phyloP scores from a whole-genome alignment of 2,113 vertebrate genomes.

The Orientallactaga bullata region DNA sequence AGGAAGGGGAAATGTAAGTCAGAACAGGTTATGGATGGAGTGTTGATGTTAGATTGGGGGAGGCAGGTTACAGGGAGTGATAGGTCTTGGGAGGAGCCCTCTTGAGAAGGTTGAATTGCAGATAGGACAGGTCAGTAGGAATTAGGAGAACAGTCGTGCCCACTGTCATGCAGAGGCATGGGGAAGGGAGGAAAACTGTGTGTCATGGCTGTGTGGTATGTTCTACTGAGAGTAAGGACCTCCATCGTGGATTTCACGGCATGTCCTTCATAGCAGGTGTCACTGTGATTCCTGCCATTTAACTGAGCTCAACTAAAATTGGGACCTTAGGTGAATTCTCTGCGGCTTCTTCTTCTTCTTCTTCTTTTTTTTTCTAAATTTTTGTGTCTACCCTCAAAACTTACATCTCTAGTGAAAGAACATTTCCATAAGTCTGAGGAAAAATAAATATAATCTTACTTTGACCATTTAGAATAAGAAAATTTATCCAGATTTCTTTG shows the following conservation, averaged over 20 bases:
- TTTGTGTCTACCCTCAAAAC: too few relatives aligned
- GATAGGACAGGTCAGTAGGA: neutral
- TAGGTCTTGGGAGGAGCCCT: neutral
- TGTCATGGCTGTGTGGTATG: accelerated
- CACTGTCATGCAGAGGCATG: neutral
- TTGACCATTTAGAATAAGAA: too few relatives aligned
- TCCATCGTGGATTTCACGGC: too few relatives aligned
- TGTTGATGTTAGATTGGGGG: neutral
- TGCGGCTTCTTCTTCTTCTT: too few relatives aligned
- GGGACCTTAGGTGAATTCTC: too few relatives aligned
- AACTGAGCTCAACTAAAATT: too few relatives aligned
- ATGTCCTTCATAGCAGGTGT: neutral
- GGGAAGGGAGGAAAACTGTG: neutral
- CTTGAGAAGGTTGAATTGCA: neutral
- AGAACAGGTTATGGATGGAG: neutral
- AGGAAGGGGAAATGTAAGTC: too few relatives aligned
- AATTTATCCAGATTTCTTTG: too few relatives aligned
- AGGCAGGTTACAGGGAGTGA: neutral
- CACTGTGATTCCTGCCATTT: neutral
- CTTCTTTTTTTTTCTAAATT: too few relatives aligned
- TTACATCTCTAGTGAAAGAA: too few relatives aligned
- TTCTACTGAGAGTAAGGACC: neutral
- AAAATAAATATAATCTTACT: too few relatives aligned
- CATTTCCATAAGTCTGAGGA: too few relatives aligned
- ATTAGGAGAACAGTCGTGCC: neutral